Conservation (phyloP, 2,113 vertebrate species). For the Synchiropus splendidus region DNA sequence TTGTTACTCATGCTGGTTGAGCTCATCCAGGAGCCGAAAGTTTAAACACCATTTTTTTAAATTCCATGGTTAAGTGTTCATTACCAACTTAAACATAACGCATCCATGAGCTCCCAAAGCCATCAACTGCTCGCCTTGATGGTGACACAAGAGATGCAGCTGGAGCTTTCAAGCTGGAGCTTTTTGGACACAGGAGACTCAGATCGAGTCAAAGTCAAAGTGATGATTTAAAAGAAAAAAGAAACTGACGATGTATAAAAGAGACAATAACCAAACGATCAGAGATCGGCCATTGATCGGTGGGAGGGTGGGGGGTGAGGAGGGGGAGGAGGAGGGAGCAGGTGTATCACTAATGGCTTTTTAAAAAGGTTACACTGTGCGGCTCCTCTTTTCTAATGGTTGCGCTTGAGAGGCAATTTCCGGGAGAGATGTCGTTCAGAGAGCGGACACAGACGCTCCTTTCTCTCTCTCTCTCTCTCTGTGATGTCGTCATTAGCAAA, state of each 20-base stretch:
- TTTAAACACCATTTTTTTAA: too few species aligned
- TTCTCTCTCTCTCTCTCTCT: slow-evolving; percentile 11
- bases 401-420: slow-evolving; percentile 69
- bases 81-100: too few species aligned
- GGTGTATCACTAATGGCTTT: slow-evolving; percentile 70
- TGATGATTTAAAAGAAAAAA: slow-evolving; percentile 59
- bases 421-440: slow-evolving; percentile 61
- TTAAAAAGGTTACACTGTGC: slow-evolving; percentile 71
- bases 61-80: too few species aligned
- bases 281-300: background rate
- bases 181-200: too few species aligned
- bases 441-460: slow-evolving; percentile 47
- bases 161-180: too few species aligned
- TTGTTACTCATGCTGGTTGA: too few species aligned
- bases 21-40: too few species aligned
- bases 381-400: slow-evolving; percentile 67
- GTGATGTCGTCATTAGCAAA: slow-evolving; percentile 40
- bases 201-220: too few species aligned
- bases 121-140: slow-evolving; percentile 29
- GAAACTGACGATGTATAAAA: slow-evolving; percentile 39
- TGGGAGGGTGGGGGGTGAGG: slow-evolving; percentile 22
- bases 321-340: slow-evolving; percentile 50
- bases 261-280: slow-evolving; percentile 9
- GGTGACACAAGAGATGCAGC: slow-evolving; percentile 21
- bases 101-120: too few species aligned